These are phyloP conservation scores for Prietella phreatophila DNA, from an alignment of 2,113 vertebrate species.

Conservation along the genomic window DNA sequence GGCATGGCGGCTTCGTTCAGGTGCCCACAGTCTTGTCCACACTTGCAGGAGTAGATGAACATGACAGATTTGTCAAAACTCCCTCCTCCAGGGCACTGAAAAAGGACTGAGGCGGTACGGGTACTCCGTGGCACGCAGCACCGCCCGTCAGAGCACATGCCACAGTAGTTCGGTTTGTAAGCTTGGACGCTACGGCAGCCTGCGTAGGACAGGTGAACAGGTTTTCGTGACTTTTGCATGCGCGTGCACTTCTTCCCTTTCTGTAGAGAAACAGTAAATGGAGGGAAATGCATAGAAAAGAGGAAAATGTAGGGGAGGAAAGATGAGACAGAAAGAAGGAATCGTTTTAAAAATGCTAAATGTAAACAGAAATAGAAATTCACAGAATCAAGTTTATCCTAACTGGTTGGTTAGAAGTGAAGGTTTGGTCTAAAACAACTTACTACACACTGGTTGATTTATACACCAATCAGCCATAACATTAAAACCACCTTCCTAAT, in stretches of 20 bases:
- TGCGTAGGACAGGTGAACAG: conserved; percentile 71
- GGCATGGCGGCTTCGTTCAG: conserved; percentile 73
- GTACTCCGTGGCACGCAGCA: conserved; percentile 78
- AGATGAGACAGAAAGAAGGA: not conserved
- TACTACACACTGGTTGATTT: too few relatives aligned
- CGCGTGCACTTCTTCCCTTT: conserved; percentile 80
- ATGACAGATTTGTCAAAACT: conserved; percentile 72
- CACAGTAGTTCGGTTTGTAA: conserved; percentile 77
- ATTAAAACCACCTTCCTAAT: too few relatives aligned
- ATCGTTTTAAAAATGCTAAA: not conserved
- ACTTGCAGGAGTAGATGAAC: conserved; percentile 81
- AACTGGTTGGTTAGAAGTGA: too few relatives aligned
- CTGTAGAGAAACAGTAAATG: conserved; percentile 57
- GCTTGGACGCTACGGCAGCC: conserved; percentile 75
- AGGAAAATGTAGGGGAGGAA: not conserved
- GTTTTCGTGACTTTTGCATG: conserved; percentile 74
- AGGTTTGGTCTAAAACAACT: not conserved
- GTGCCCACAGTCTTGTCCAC: conserved; percentile 73
- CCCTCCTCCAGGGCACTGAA: conserved; percentile 72
- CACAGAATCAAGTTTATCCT: too few relatives aligned
- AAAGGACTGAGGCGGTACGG: conserved; percentile 71
- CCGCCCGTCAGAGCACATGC: conserved; percentile 74
- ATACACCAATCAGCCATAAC: not conserved
- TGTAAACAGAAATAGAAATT: not conserved
- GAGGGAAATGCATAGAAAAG: not conserved